phyloP scores from a whole-genome alignment of 1,140 invertebrate species.

The Microplitis demolitor region DNA sequence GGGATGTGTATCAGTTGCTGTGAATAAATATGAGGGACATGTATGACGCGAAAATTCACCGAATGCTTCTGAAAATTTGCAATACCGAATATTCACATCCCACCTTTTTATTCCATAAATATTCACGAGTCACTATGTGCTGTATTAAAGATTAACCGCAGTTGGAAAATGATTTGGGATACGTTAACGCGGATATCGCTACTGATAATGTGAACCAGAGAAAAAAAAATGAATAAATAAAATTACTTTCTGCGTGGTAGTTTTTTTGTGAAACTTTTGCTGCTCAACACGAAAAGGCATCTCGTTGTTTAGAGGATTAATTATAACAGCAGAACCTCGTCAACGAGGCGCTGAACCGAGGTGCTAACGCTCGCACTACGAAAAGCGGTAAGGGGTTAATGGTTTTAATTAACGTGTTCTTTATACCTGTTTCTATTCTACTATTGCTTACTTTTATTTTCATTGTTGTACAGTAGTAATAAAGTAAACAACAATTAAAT shows the following conservation, averaged over 20 bases:
- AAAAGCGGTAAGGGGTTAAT: background rate
- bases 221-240: too few species aligned
- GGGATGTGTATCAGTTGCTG: conserved; percentile 4
- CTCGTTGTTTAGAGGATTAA: background rate
- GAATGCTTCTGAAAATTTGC: conserved; percentile 3
- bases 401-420: conserved; percentile 1
- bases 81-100: background rate
- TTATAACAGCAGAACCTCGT: background rate
- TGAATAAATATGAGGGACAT: conserved; percentile 17
- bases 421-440: background rate
- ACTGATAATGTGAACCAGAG: too few species aligned
- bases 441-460: background rate
- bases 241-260: too few species aligned
- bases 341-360: background rate
- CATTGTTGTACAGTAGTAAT: background rate
- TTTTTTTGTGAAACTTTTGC: too few species aligned
- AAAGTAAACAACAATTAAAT: background rate
- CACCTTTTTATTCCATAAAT: background rate
- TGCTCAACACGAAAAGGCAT: background rate
- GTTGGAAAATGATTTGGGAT: background rate
- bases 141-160: background rate
- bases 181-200: background rate
- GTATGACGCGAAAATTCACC: background rate
- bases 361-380: background rate
- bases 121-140: background rate